Conservation (phyloP, 1,140 invertebrate species). For the Solen grandis region DNA sequence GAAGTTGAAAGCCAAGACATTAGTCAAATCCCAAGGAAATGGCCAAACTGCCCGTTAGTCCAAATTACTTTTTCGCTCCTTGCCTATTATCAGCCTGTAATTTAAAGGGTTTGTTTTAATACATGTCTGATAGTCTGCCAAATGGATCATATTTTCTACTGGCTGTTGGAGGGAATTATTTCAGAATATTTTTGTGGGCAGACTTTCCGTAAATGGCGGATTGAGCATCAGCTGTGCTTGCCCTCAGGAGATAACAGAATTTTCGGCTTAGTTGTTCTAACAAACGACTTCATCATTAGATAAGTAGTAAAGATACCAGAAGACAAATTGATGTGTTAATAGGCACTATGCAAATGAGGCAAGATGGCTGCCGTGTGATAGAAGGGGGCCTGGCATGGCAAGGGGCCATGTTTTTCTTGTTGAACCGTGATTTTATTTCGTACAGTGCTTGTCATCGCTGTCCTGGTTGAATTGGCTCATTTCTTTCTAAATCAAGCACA, state of each 20-base stretch:
- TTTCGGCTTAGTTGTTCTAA: background rate
- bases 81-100: constrained; percentile 35
- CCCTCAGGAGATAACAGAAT: background rate
- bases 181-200: constrained; percentile 1
- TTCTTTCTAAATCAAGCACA: too few species aligned
- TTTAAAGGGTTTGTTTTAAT: background rate
- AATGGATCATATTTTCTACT: constrained; percentile 26
- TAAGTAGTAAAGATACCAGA: constrained; percentile 29
- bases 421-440: background rate
- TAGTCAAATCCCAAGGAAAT: constrained; percentile 30
- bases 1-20: constrained; percentile 49
- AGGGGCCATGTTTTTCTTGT: background rate
- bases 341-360: constrained; percentile 34
- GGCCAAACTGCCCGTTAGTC: constrained; percentile 14
- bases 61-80: constrained; percentile 23
- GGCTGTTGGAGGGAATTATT: constrained; percentile 23
- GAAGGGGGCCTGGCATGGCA: too few species aligned
- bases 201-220: constrained; percentile 12
- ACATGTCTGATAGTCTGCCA: background rate
- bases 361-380: constrained; percentile 35
- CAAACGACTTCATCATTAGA: constrained; percentile 23
- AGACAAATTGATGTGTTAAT: constrained; percentile 44
- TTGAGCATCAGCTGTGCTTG: background rate
- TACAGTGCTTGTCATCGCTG: background rate
- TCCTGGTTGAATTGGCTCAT: too few species aligned